phyloP scores from a whole-genome alignment of 1,140 invertebrate genomes.

The Leptinotarsa lineolata region DNA sequence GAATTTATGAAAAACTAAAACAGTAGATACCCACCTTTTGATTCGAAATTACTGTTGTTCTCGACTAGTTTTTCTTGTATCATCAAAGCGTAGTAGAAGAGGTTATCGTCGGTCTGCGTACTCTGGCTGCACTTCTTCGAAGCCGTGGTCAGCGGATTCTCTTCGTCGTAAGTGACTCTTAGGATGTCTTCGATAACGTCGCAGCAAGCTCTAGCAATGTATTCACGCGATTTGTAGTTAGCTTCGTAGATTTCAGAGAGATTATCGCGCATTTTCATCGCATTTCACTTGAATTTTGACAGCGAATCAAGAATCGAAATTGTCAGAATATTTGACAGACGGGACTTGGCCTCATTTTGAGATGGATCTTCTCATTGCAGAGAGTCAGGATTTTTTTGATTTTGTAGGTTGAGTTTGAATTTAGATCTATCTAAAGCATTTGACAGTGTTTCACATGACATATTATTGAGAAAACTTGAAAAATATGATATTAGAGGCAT shows the following conservation, averaged over 20 bases:
- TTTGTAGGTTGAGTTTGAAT: no score
- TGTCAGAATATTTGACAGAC: no score
- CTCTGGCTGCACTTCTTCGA: constrained; percentile 32
- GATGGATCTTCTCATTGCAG: no score
- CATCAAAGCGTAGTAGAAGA: constrained; percentile 28
- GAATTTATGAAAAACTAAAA: no score
- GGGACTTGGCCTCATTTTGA: no score
- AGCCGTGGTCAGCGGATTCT: constrained; percentile 34
- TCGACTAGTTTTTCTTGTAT: constrained; percentile 33
- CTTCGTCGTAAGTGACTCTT: constrained; percentile 40
- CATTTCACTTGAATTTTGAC: constrained; percentile 28
- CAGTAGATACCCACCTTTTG: no score
- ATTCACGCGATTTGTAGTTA: constrained; percentile 34
- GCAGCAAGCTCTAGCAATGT: constrained; percentile 35
- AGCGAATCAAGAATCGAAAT: background rate
- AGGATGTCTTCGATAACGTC: constrained; percentile 40
- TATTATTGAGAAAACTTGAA: no score
- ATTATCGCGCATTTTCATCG: constrained; percentile 24
- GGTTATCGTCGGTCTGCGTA: constrained; percentile 34
- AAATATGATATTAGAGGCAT: no score
- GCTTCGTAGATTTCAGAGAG: constrained; percentile 21
- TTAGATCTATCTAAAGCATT: no score
- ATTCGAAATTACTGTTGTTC: constrained; percentile 16
- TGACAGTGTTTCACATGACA: no score
- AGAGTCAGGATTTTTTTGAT: no score